Percentiles rank a stretch among this genome's conserved stretches.
phyloP scores from a whole-genome alignment of 1,140 invertebrate genomes.

The Bombus difficillimus region DNA sequence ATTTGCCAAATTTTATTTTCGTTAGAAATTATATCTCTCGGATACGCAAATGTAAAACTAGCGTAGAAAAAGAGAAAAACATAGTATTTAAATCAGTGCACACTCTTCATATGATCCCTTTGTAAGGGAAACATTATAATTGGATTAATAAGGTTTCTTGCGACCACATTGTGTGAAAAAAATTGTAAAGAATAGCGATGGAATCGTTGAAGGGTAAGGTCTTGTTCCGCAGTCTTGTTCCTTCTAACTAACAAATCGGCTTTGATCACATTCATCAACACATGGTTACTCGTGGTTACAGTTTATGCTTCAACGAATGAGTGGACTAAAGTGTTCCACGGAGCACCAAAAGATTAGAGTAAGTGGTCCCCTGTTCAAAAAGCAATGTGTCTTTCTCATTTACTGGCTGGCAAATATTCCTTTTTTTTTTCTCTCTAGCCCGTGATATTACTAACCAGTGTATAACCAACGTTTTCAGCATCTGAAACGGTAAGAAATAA shows the following conservation, averaged over 20 bases:
- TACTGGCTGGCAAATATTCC: constrained; percentile 67
- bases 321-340: constrained; percentile 90
- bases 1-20: background rate
- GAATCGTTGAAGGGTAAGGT: constrained; percentile 8
- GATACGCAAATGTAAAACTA: background rate
- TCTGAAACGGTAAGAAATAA: constrained; percentile 7
- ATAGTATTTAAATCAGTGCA: background rate
- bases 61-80: background rate
- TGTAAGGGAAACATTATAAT: background rate
- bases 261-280: constrained; percentile 60
- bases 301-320: constrained; percentile 94
- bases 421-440: constrained; percentile 32
- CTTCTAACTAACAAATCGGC: constrained; percentile 29
- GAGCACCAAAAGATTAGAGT: constrained; percentile 95
- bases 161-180: background rate
- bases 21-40: background rate
- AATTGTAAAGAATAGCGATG: background rate
- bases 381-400: constrained; percentile 67
- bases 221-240: constrained; percentile 13
- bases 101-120: background rate
- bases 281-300: constrained; percentile 85
- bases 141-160: background rate
- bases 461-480: constrained; percentile 54
- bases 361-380: constrained; percentile 85
- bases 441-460: constrained; percentile 59